phyloP scores from a whole-genome alignment of 2,797 vertebrate species.

The Platyrinchus mystaceus region DNA sequence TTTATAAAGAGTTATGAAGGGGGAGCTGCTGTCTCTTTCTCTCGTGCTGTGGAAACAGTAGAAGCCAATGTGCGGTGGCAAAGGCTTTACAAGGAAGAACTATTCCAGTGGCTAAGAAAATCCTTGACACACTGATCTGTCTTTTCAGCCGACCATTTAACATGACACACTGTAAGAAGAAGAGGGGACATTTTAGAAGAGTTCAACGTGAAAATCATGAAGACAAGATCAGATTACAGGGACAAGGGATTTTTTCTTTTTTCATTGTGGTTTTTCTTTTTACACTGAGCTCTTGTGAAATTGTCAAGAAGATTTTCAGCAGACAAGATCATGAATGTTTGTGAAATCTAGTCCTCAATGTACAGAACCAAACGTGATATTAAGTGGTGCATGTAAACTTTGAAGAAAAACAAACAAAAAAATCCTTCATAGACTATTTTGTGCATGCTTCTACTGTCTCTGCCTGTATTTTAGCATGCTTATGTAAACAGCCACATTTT shows the following conservation, averaged over 20 bases:
- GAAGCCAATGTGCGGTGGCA: constrained; percentile 95
- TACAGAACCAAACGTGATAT: constrained; percentile 68
- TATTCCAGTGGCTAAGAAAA: constrained; percentile 93
- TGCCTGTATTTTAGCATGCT: constrained; percentile 82
- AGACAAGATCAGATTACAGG: constrained; percentile 54
- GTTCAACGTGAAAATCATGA: neutral
- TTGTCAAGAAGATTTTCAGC: constrained; percentile 65
- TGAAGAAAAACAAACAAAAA: constrained; percentile 38
- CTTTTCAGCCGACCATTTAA: neutral
- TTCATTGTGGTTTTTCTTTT: constrained; percentile 66
- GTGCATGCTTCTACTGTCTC: constrained; percentile 83
- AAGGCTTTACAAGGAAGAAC: constrained; percentile 87
- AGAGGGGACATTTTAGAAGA: constrained; percentile 38
- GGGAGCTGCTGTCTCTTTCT: constrained; percentile 84
- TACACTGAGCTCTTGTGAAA: constrained; percentile 44
- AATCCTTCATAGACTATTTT: constrained; percentile 60
- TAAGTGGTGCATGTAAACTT: constrained; percentile 82
- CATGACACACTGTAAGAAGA: constrained; percentile 46
- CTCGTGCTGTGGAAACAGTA: constrained; percentile 91
- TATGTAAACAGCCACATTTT: constrained; percentile 73
- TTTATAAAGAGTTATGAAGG: constrained; percentile 88
- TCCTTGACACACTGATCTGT: constrained; percentile 71
- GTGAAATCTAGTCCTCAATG: constrained; percentile 57
- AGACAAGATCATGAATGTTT: constrained; percentile 61
- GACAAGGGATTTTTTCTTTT: neutral